Base-by-base conservation (phyloP, 2,113 vertebrate species). In the Sturnira hondurensis region DNA sequence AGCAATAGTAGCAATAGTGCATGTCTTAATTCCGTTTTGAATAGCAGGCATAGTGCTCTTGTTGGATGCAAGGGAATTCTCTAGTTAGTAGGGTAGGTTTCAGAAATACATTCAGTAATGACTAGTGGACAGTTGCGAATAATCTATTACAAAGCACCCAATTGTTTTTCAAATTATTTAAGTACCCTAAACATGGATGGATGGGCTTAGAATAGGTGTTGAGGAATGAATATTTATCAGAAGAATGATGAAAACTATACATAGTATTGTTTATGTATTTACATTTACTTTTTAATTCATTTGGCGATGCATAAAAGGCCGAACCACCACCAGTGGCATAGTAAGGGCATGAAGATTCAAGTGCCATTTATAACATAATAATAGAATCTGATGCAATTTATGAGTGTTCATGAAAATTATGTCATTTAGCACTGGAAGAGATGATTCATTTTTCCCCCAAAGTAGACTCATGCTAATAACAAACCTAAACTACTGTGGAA, bases 1-100 rank as follows among this genome's bases (percentile, higher is more conserved):
- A 73, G 9, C 12, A 65, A 77, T 13, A 76, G 24, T 54, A 83
- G 5, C 47, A 67, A 68, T 5, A 45, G 26, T 84, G 24, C 41
- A 22, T 54, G 68, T 8, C 26, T 91, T 83, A 74, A 84, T 95
- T 95, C 38, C 67, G 10, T 74, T 95, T 94, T 86, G 36, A 63
- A 88, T 58, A 68, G 50, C 7, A 6, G 33, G 54, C 12, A 73
- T 47, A 17, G 19, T 50, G 43, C 9, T 56, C 12, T 65, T 80
- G 80, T 26, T 50, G 13, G 38, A 33, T 65, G 38, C 9, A 43
- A 20, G 28, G 85, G 76, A 77, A 85, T 71, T 4, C 1, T 80
- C 2, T 84, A 50, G 52, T 74, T 65, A 11, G 52, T 86, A 73
- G 67, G n/a, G 19, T 5, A 89, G 16, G 4, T 68, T 96, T 80